phyloP scores from a whole-genome alignment of 2,888 invertebrate species.

The Chloroclysta siterata region DNA sequence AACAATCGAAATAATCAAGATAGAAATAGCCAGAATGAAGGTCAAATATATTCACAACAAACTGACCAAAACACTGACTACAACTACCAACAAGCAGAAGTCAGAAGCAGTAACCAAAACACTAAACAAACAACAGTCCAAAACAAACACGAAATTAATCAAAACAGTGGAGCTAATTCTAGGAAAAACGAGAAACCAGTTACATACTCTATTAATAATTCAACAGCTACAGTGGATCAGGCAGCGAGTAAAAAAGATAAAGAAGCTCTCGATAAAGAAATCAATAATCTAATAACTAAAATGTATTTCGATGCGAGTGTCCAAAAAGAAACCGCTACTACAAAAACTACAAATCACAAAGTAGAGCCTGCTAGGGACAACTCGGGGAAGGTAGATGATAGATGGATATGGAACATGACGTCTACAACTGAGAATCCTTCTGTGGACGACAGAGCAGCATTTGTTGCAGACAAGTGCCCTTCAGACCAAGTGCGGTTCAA shows the following conservation, averaged over 20 bases:
- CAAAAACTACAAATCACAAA: slow-evolving; percentile 31
- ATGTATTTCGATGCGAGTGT: slow-evolving; percentile 24
- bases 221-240: slow-evolving; percentile 1
- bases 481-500: slow-evolving; percentile 42
- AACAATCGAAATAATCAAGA: slow-evolving; percentile 7
- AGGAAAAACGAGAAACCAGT: neutral
- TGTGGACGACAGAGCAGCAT: slow-evolving; percentile 49
- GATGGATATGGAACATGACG: slow-evolving; percentile 40
- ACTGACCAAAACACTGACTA: slow-evolving; percentile 1
- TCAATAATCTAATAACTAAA: slow-evolving; percentile 23
- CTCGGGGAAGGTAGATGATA: slow-evolving; percentile 28
- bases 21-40: slow-evolving; percentile 2
- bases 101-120: slow-evolving; percentile 6
- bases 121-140: neutral
- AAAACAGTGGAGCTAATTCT: neutral
- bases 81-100: neutral
- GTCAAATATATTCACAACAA: slow-evolving; percentile 6
- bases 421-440: slow-evolving; percentile 24
- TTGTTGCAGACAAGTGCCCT: slow-evolving; percentile 48
- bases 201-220: neutral
- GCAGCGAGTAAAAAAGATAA: neutral
- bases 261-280: slow-evolving; percentile 19
- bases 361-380: slow-evolving; percentile 27
- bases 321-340: slow-evolving; percentile 6
- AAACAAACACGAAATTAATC: slow-evolving; percentile 6